These are phyloP conservation scores for Drosophila quadrilineata DNA, from an alignment of 1,140 invertebrate species.

Conservation along the genomic window DNA sequence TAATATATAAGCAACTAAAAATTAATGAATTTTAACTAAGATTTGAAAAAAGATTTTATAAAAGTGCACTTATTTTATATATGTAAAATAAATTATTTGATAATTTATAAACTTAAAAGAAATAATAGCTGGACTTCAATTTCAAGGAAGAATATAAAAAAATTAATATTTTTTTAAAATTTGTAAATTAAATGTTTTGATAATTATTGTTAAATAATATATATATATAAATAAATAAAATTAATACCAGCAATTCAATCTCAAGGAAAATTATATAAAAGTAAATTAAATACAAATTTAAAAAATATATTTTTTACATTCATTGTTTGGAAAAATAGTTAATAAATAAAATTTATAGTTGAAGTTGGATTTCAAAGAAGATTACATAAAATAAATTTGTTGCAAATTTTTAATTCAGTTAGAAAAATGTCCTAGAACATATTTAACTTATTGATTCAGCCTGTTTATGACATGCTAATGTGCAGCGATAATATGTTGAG, in stretches of 20 bases:
- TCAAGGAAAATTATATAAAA: not conserved
- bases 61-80: too few species aligned
- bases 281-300: not conserved
- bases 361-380: not conserved
- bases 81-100: too few species aligned
- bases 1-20: too few species aligned
- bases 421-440: not conserved
- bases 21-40: too few species aligned
- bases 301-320: not conserved
- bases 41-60: too few species aligned
- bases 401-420: not conserved
- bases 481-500: too few species aligned
- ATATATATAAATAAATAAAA: conserved; percentile 3
- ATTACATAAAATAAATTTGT: not conserved
- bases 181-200: too few species aligned
- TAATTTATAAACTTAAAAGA: too few species aligned
- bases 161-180: too few species aligned
- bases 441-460: conserved; percentile 6
- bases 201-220: too few species aligned
- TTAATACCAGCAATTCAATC: not conserved
- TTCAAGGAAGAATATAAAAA: too few species aligned
- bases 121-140: too few species aligned
- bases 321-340: not conserved
- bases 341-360: not conserved
- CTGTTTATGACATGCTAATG: conserved; percentile 5